Base-by-base conservation (phyloP, 2,888 invertebrate genomes). In the Hypolimnas misippus region DNA sequence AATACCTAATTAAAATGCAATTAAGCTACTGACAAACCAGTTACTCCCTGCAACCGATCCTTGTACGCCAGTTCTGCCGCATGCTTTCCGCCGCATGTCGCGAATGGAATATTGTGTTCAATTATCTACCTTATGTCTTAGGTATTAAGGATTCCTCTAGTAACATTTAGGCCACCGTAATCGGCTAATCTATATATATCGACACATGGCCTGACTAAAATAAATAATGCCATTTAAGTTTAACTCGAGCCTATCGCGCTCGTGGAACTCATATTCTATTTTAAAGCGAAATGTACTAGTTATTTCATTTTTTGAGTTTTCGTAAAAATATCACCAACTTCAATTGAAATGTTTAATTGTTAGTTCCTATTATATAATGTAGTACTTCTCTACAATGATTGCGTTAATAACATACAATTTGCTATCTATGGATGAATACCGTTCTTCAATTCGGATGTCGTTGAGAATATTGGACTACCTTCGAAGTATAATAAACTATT, bases 201-300 rank as follows among this genome's bases (percentile, higher is more conserved):
- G 69, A 76, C 79, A 75, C 77, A 76, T 78, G 82, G 77, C 74
- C 65, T 63, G 70, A 71, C 73, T 70, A 73, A 78, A 77, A 76
- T 77, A 80, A 80, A 78, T 76, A 76, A 72, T 67, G 70, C 70
- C 68, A 74, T 76, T 76, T 74, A 70, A 75, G 66, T 75, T n/a
- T 70, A 69, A 73, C 69, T 70, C 74, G 74, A 77, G 74, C 72
- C 71, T 59, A 71, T 46, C 44, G 19, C 21, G 44, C 5, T 21
- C 19, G 19, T 17, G 16, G 44, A 21, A 5, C n/a, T 21, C 12
- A 21, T 21, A 12, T 46, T 12, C 44, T 12, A 46, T 49, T 49
- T 49, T 21, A 25, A 29, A 21, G n/a, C 16, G 42, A 25, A 25
- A 25, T 25, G 25, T 5, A 25, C 25, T 25, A 5, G 2, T 25